Base-by-base conservation (phyloP, 2,888 invertebrate genomes). In the Cryptocephalus primarius region DNA sequence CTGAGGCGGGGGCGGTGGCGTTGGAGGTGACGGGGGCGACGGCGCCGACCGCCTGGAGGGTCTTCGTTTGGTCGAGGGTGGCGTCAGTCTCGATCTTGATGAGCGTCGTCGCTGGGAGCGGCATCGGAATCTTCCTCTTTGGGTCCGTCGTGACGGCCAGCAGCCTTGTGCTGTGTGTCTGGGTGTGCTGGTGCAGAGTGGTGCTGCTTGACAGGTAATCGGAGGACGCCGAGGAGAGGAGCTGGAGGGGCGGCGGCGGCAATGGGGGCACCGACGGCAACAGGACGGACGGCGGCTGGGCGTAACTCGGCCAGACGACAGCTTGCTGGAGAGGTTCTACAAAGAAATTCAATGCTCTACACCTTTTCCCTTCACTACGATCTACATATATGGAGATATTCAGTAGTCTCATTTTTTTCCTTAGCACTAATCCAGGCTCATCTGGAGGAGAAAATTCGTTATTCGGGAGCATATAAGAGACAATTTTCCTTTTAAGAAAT, bases 51-150 rank as follows among this genome's bases (percentile, higher is more conserved):
- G 36, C 62, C 52, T 65, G 70, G 47, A 67, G 59, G 36, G 72
- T 67, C 51, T 74, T 72, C 8, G 70, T 70, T 53, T 70, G 70
- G 52, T 69, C 68, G 47, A 68, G 50, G 10, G 58, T 57, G 8
- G 65, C 60, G 44, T 83, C 84, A 1, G 85, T 80, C 66, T 86
- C 86, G 45, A 85, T 79, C 69, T 86, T 86, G 47, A 85, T 82
- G 40, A 83, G 70, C 9, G 74, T 72, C 8, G 67, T 66, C 10
- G 77, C 75, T 1, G 70, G 69, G 33, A 71, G 61, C 12, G 70
- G 69, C 54, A 69, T 73, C n/a, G 68, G 68, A 40, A 68, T 62
- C 55, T 75, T 73, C 50, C 75, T 70, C 54, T 74, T 72, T 53
- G 73, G 70, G 52, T 72, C 73, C 1, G 75, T 74, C 0, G 83